phyloP scores from a whole-genome alignment of 1,140 invertebrate genomes.

The fruit fly (Drosophila melanogaster) region DNA sequence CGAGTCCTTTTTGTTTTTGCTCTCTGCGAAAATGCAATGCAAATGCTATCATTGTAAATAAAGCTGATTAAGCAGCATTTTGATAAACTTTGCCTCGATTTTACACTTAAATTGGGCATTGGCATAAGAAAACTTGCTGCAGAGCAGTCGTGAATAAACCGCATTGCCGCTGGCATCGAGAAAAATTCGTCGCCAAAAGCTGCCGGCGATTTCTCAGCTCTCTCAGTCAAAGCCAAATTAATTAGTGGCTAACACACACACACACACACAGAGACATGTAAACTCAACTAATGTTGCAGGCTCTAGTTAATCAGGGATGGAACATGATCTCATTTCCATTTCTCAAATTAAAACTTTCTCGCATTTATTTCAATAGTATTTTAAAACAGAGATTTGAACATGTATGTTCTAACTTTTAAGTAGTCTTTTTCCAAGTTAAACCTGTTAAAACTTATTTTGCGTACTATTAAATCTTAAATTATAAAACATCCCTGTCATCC shows the following conservation, averaged over 20 bases:
- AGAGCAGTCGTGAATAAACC: conserved; percentile 44
- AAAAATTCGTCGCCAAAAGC: conserved; percentile 46
- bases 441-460: no score
- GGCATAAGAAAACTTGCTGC: background rate
- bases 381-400: no score
- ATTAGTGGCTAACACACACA: conserved; percentile 41
- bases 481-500: no score
- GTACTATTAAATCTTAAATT: no score
- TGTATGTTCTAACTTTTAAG: no score
- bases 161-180: conserved; percentile 37
- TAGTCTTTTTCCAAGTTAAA: no score
- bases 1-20: conserved; percentile 23
- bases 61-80: conserved; percentile 74
- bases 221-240: conserved; percentile 70
- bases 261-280: conserved; percentile 14
- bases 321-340: background rate
- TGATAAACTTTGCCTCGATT: conserved; percentile 44
- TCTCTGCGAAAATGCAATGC: conserved; percentile 63
- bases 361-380: no score
- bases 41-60: conserved; percentile 71
- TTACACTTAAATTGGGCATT: conserved; percentile 33
- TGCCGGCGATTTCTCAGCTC: conserved; percentile 48
- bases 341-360: no score
- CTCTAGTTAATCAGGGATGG: conserved; percentile 25
- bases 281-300: conserved; percentile 29